Evolutionary conservation across 2,888 invertebrate genomes (phyloP), one percentile per base, ranked within the genome.

Genomic region (Stenichneumon culpator): DNA sequence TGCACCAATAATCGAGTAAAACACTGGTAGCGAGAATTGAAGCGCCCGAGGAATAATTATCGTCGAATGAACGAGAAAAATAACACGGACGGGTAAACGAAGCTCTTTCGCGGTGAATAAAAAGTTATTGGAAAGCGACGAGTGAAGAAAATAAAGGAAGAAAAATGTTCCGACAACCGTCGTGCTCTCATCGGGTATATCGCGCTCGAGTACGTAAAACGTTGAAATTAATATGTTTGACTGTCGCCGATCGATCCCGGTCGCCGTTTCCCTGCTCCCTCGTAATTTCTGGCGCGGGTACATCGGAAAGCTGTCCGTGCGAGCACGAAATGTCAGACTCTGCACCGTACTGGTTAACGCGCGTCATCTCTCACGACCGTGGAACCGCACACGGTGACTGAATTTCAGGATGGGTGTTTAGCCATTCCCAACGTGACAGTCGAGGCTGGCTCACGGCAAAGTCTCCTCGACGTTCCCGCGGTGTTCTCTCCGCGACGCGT

Each of bases 371-470:
- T 60, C 63, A 44, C 54, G 25, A 14, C 57, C 19, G 63, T 67
- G 70, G 47, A 72, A 83, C 70, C 67, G 57, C 79, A 77, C 65
- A 57, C 22, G 72, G 70, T 25, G 60, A 79, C 65, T 75, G 83
- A 80, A 84, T 72, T 80, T 70, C 67, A 25, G 74, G 39, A 79
- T 47, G 57, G 47, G 75, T 65, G 70, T 83, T 83, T 80, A 77
- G 67, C 79, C 47, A 80, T 83, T 80, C 70, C 14, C 25, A 50
- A 47, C 70, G 63, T 78, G 81, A 73, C 77, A 81, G 68, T 47
- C 44, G n/a, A n/a, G 78, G 68, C 19, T 47, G 44, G 44, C 60
- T 73, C n/a, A 65, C 47, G 57, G 22, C 65, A 78, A 77, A 77
- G 68, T 68, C 80, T 80, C 50, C 47, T 68, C 36, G 73, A 84